These are phyloP conservation scores for Pseudolaguvia tuberculata DNA, from an alignment of 2,113 vertebrate genomes.

Conservation along the genomic window DNA sequence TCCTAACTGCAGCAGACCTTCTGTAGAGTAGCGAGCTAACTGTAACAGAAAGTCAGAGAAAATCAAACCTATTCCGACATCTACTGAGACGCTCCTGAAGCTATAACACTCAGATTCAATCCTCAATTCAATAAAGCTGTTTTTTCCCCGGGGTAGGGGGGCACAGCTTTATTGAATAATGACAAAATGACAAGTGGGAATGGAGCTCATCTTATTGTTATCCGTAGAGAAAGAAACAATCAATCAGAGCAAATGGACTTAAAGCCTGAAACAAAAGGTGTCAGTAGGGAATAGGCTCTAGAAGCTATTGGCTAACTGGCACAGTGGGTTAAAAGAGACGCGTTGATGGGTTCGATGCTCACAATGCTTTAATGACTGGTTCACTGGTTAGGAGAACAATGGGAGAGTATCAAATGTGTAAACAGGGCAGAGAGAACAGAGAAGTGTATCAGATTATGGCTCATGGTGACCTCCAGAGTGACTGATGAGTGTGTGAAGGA, in stretches of 20 bases:
- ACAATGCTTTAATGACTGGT: neutral
- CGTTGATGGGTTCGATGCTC: neutral
- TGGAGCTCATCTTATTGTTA: conserved; percentile 31
- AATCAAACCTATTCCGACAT: neutral
- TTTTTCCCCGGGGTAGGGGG: neutral
- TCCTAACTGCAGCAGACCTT: conserved; percentile 90
- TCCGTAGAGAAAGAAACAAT: neutral
- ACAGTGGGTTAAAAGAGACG: neutral
- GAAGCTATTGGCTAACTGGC: neutral
- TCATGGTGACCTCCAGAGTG: neutral
- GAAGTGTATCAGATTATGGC: neutral
- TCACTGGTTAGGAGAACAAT: neutral
- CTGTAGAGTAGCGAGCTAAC: conserved; percentile 87
- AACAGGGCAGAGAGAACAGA: too few relatives aligned
- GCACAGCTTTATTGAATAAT: too few relatives aligned
- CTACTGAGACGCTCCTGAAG: neutral
- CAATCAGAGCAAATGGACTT: conserved; percentile 2
- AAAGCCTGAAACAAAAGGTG: conserved; percentile 11
- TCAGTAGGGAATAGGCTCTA: neutral
- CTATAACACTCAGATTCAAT: neutral
- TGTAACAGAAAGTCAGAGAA: conserved; percentile 44
- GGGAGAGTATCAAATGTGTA: neutral
- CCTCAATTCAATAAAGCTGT: neutral
- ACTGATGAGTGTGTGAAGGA: too few relatives aligned
- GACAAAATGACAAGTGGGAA: neutral